These are phyloP conservation scores for Seira sanloemensis DNA, from an alignment of 2,888 invertebrate genomes.

Conservation along the genomic window DNA sequence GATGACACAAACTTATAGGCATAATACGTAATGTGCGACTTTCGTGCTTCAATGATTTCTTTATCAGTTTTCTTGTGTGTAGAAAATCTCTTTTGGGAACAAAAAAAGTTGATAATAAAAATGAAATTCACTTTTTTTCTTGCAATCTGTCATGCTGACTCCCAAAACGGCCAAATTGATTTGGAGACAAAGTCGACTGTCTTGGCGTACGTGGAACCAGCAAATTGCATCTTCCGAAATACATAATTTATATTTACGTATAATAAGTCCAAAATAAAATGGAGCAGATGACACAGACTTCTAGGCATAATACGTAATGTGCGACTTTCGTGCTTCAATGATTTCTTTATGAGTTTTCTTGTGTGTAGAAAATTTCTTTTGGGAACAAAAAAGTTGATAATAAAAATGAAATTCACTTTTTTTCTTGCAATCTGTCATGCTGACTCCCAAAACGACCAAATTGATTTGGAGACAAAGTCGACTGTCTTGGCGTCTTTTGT, in stretches of 20 bases:
- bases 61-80: not conserved
- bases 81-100: not conserved
- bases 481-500: not conserved
- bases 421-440: conserved; percentile 33
- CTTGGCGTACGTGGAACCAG: too few species aligned
- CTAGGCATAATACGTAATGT: not conserved
- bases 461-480: not conserved
- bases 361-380: not conserved
- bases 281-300: not conserved
- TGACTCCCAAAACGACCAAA: conserved; percentile 18
- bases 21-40: not conserved
- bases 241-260: too few species aligned
- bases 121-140: not conserved
- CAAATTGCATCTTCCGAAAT: too few species aligned
- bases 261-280: not conserved
- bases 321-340: not conserved
- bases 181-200: not conserved
- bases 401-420: not conserved
- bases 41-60: not conserved
- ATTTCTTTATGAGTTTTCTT: not conserved
- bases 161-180: conserved; percentile 15
- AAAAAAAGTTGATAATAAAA: not conserved
- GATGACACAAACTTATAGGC: not conserved
- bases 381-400: not conserved
- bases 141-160: conserved; percentile 39